Conservation (phyloP, 2,888 invertebrate species). For the Melanophora roralis region DNA sequence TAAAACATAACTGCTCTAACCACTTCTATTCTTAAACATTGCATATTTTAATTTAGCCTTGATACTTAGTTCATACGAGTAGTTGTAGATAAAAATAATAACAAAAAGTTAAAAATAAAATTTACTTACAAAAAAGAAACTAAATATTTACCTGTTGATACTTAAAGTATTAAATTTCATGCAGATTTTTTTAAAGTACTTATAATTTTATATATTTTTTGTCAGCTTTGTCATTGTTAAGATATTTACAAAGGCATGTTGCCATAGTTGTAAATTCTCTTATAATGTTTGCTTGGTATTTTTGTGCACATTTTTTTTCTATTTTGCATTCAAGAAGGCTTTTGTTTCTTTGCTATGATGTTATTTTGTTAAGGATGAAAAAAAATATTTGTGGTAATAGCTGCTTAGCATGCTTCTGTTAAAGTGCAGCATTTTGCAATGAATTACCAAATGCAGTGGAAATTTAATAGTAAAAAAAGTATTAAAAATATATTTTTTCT, state of each 20-base stretch:
- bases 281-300: neutral
- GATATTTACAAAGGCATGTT: conserved; percentile 20
- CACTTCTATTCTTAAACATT: too few species aligned
- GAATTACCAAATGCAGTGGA: too few species aligned
- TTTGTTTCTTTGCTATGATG: conserved; percentile 16
- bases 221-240: neutral
- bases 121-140: neutral
- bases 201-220: neutral
- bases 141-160: conserved; percentile 42
- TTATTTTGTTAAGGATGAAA: conserved; percentile 1
- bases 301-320: neutral
- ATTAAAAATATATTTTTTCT: too few species aligned
- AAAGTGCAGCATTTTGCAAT: neutral
- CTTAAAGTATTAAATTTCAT: conserved; percentile 23
- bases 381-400: conserved; percentile 43
- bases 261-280: conserved; percentile 31
- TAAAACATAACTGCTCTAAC: too few species aligned
- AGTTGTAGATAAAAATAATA: neutral
- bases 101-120: neutral
- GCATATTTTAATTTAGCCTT: conserved; percentile 4
- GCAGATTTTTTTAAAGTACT: neutral
- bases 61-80: too few species aligned
- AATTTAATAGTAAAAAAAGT: too few species aligned
- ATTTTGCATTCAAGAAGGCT: neutral
- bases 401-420: conserved; percentile 38